Base-by-base conservation (phyloP, 2,888 invertebrate genomes). In the Diarsia rubi region DNA sequence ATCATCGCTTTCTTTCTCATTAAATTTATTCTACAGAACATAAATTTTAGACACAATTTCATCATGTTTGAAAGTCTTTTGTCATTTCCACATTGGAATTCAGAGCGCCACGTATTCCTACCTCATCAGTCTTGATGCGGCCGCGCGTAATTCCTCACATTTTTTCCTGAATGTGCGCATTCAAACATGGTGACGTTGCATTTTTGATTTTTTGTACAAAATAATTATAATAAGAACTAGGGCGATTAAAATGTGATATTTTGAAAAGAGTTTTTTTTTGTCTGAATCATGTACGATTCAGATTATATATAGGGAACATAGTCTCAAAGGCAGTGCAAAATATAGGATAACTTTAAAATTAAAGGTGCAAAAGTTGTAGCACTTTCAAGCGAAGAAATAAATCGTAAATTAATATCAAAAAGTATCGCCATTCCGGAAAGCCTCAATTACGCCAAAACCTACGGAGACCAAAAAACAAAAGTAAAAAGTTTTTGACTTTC, bases 401-500 rank as follows among this genome's bases (percentile, higher is more conserved):
- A 81, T 70, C 67, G 31, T 73, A 76, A 81, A 70, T 65, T 65
- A 82, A 76, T 70, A 84, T 52, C 60, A 19, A n/a, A 70, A 84
- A 72, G 81, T 69, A 69, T 84, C 49, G 47, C 81, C 49, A 72
- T 77, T 81, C 47, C 24, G 57, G 69, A 70, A 77, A 68, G 63
- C 78, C 65, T 54, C 72, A 70, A 81, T 82, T 84, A 84, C 70
- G 70, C 68, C 69, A 54, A 69, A 73, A 73, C 44, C 68, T 57
- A 67, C 67, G 84, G 52, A 68, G 69, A 73, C 70, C 70, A 64
- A 69, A 85, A 81, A 82, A 82, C 78, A 85, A 85, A 74, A 74
- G 79, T 83, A 75, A 85, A 79, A 75, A 73, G 68, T 85, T 84
- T 74, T 85, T 75, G 72, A 85, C 83, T 93, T 97, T 71, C 96